A percentile compares a stretch with the other conserved stretches of the same genome.
phyloP scores from a whole-genome alignment of 2,888 invertebrate genomes.

The Saturnia pavonia region DNA sequence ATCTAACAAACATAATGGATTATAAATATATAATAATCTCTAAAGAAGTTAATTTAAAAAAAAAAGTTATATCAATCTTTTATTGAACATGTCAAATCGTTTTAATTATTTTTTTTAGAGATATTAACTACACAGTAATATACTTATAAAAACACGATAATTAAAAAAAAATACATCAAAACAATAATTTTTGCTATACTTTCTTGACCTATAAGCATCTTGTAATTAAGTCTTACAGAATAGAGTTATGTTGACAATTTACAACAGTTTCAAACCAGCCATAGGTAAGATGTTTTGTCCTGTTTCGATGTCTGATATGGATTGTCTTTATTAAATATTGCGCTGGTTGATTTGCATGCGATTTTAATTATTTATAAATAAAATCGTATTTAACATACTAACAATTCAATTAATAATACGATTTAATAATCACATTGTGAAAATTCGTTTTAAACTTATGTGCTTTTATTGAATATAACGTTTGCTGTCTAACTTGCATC shows the following conservation, averaged over 20 bases:
- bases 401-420: neutral
- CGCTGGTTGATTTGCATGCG: neutral
- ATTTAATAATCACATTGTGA: neutral
- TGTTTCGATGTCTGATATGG: constrained; percentile 6
- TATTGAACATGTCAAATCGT: neutral
- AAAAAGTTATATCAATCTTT: neutral
- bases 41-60: neutral
- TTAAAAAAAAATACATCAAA: too few species aligned
- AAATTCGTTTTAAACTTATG: neutral
- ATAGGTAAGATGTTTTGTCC: neutral
- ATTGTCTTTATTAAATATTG: neutral
- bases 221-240: too few species aligned
- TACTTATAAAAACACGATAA: neutral
- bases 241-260: too few species aligned
- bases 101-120: neutral
- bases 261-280: neutral
- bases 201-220: too few species aligned
- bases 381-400: neutral
- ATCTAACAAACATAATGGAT: neutral
- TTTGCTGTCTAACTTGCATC: too few species aligned
- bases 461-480: too few species aligned
- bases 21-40: neutral
- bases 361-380: too few species aligned
- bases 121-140: too few species aligned
- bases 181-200: too few species aligned